Evolutionary conservation across 2,888 invertebrate genomes (phyloP).

Genomic region (Heterodera filipjevi): DNA sequence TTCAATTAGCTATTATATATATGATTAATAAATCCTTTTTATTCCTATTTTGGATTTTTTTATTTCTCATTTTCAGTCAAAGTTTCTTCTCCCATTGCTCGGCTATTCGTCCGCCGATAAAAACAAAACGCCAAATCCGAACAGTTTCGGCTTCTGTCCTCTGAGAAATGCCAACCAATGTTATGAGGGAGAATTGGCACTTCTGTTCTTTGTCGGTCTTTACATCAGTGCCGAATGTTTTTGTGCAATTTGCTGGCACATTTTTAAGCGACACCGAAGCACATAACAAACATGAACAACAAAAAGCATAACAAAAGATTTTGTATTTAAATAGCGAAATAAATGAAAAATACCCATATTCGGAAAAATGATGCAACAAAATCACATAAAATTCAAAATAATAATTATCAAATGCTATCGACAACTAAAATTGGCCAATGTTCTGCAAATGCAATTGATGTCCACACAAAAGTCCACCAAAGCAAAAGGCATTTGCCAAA

Average conservation of each 20-base stretch:
- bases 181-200: neutral
- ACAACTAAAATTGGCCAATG: neutral
- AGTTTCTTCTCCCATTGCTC: constrained; percentile 1
- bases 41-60: no score
- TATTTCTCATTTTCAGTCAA: neutral
- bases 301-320: neutral
- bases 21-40: no score
- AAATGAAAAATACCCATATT: neutral
- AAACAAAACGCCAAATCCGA: neutral
- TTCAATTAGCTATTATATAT: no score
- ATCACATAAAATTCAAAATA: neutral
- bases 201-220: neutral
- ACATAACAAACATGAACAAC: neutral
- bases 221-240: neutral
- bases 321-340: neutral
- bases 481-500: neutral
- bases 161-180: neutral
- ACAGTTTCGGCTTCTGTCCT: neutral
- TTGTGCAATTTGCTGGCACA: constrained; percentile 7
- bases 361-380: neutral
- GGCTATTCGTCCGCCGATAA: neutral
- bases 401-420: neutral
- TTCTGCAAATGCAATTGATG: neutral
- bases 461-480: neutral
- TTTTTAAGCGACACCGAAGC: neutral